Percentiles rank a stretch among this genome's conserved stretches.
phyloP scores from a whole-genome alignment of 2,113 vertebrate species.

The Embiotoca jacksoni region DNA sequence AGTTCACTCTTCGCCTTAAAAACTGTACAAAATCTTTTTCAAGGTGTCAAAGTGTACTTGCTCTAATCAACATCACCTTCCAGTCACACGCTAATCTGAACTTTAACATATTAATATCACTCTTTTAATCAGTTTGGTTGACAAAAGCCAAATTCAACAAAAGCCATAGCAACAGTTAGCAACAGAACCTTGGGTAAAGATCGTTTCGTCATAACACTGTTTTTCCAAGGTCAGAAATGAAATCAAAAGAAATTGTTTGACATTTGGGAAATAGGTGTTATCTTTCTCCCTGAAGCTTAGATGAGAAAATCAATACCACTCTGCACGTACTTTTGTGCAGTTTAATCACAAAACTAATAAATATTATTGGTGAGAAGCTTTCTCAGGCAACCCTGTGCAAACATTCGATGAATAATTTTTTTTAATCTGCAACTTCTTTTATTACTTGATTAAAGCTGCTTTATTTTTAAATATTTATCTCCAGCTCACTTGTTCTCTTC shows the following conservation, averaged over 20 bases:
- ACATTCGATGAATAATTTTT: conserved; percentile 5
- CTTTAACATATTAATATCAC: background rate
- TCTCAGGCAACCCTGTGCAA: conserved; percentile 6
- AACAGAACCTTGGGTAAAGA: background rate
- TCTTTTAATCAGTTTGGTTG: no score
- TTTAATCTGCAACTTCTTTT: conserved; percentile 5
- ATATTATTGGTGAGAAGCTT: conserved; percentile 5
- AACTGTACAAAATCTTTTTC: background rate
- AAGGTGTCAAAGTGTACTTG: no score
- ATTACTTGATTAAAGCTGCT: background rate
- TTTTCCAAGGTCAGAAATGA: background rate
- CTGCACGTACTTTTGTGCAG: background rate
- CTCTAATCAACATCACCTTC: background rate
- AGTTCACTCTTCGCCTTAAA: background rate
- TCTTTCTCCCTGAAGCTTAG: background rate
- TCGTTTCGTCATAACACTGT: background rate
- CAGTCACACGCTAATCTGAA: background rate
- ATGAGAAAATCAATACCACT: conserved; percentile 17
- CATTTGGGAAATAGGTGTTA: conserved; percentile 8
- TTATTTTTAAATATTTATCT: background rate
- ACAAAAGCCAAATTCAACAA: background rate
- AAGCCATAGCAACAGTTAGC: no score
- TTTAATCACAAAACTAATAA: conserved; percentile 7
- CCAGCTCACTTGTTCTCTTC: background rate
- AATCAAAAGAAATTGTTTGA: background rate